phyloP scores from a whole-genome alignment of 2,797 vertebrate genomes.

The Masticophis lateralis region DNA sequence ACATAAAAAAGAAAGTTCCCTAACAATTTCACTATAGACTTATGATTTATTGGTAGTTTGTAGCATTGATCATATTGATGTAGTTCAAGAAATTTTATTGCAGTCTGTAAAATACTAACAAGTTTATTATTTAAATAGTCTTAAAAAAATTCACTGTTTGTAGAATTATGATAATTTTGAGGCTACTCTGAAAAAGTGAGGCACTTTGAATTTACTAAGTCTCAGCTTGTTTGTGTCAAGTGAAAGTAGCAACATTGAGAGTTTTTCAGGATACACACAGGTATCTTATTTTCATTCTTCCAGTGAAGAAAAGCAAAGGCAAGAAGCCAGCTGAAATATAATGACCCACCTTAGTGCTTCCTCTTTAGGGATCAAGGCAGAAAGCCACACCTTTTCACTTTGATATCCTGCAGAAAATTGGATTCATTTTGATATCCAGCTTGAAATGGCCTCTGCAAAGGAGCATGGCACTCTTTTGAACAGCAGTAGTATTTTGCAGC shows the following conservation, averaged over 20 bases:
- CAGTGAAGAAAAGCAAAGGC: neutral
- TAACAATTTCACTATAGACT: neutral
- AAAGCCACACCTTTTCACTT: neutral
- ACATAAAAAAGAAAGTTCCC: neutral
- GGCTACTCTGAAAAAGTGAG: neutral
- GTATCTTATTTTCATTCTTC: neutral
- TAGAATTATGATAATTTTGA: neutral
- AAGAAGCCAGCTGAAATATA: neutral
- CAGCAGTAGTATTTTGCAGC: neutral
- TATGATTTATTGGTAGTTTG: neutral
- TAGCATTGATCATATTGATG: neutral
- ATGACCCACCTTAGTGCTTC: neutral
- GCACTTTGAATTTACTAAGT: neutral
- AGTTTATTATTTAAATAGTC: neutral
- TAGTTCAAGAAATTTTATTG: neutral
- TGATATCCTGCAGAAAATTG: neutral
- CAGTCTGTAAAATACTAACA: neutral
- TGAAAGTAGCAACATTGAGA: neutral
- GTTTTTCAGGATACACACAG: neutral
- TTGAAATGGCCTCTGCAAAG: neutral
- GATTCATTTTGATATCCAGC: neutral
- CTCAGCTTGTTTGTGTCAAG: neutral
- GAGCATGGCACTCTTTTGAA: neutral
- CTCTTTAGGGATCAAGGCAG: neutral
- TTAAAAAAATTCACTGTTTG: neutral